These are phyloP conservation scores for Conops quadrifasciatus DNA, from an alignment of 2,888 invertebrate species.

Conservation along the genomic window DNA sequence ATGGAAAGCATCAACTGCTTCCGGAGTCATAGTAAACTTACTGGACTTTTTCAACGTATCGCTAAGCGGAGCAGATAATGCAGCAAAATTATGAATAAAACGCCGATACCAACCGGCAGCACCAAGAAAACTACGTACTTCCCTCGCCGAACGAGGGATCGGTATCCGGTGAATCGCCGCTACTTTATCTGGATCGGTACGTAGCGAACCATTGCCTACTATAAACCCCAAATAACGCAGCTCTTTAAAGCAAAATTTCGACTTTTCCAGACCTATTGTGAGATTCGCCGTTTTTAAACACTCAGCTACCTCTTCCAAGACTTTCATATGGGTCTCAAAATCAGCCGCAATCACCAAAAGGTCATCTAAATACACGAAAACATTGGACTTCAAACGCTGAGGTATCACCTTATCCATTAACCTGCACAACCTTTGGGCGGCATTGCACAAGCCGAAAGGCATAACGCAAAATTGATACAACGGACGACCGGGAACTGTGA, in stretches of 20 bases:
- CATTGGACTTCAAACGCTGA: constrained; percentile 34
- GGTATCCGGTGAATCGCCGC: constrained; percentile 26
- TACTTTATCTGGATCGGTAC: constrained; percentile 31
- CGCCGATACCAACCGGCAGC: constrained; percentile 29
- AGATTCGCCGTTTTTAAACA: constrained; percentile 32
- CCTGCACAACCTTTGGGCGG: constrained; percentile 42
- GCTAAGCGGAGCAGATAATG: constrained; percentile 18
- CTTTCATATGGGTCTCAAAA: constrained; percentile 34
- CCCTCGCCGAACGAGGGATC: constrained; percentile 11
- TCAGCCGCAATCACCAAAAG: constrained; percentile 30
- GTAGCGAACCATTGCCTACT: constrained; percentile 26
- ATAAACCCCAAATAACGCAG: constrained; percentile 32
- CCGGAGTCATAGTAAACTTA: constrained; percentile 29
- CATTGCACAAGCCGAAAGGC: constrained; percentile 38
- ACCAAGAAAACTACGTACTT: constrained; percentile 30
- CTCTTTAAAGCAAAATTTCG: constrained; percentile 38
- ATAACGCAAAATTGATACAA: constrained; percentile 39
- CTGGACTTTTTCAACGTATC: constrained; percentile 25
- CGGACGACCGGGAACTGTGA: constrained; percentile 37
- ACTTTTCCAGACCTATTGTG: constrained; percentile 39
- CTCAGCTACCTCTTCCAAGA: constrained; percentile 26
- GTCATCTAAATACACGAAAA: constrained; percentile 41
- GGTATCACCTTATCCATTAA: constrained; percentile 46
- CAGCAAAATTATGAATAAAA: constrained; percentile 12
- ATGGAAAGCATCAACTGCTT: constrained; percentile 12